Base-by-base conservation (phyloP, 1,140 invertebrate species). In the Chlorops oryzae region DNA sequence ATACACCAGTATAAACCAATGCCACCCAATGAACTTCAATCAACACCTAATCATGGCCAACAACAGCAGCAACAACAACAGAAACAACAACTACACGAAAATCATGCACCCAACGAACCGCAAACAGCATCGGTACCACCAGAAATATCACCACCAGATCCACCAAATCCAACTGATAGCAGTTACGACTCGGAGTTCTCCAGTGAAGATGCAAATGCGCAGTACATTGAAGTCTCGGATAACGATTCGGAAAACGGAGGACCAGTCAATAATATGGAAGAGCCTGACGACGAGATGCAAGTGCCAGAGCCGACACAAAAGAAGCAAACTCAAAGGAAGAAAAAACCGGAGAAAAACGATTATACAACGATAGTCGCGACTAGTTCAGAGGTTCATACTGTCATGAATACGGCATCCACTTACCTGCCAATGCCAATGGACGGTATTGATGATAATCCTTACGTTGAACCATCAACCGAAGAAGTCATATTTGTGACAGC, bases 1-100 rank as follows among this genome's bases (percentile, higher is more conserved):
- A 58, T 78, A 22, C 73, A 77, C 3, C 69, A 77, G 2, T 80
- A 81, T 46, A 80, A 80, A 53, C 79, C 79, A 0, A 48, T 77
- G 23, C 76, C 76, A 3, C 45, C 68, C 23, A 17, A 39, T 18
- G 9, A 39, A 17, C 37, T 39, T 39, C 9, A 32, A 9, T 13
- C 37, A 39, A 39, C 37, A 47, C 20, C 45, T 51, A 7, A 56
- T 58, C 20, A 52, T 43, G 23, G n/a, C n/a, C 46, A 51, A 9
- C 66, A 59, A 44, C 59, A 62, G 38, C 59, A 66, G 38, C 57
- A 58, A 13, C 47, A 50, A 17, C 37, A 41, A 22, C 52, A 52
- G 41, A 21, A 50, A 28, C 39, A 66, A 13, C 60, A 70, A 39
- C 69, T 63, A 54, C 20, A 35, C 34, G 34, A 35, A 35, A 13